phyloP scores from a whole-genome alignment of 2,797 vertebrate species.

The Anableps anableps region DNA sequence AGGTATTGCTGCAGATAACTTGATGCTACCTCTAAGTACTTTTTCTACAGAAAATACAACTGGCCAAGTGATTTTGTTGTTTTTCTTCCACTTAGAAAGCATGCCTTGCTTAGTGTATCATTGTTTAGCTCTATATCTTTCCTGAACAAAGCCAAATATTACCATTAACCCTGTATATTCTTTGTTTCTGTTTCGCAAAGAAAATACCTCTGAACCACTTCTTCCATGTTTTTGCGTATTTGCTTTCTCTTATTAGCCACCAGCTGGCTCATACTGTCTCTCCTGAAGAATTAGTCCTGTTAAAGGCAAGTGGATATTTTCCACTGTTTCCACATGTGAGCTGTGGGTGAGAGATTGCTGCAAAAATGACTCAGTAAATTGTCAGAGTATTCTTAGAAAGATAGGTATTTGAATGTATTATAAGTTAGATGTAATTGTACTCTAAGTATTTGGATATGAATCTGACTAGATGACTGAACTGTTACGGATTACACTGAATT shows the following conservation, averaged over 20 bases:
- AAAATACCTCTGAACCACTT: too few species aligned
- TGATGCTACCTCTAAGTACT: neutral
- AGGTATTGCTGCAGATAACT: neutral
- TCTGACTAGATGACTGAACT: neutral
- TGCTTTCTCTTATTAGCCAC: too few species aligned
- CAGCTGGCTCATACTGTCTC: neutral
- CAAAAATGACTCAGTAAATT: neutral
- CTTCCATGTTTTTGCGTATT: too few species aligned
- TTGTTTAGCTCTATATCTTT: neutral
- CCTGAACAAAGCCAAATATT: neutral
- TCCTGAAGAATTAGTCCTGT: neutral
- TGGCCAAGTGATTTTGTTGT: neutral
- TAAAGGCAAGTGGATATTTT: neutral
- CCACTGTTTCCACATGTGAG: neutral
- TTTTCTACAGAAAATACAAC: neutral
- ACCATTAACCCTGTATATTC: neutral
- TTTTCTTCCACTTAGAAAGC: neutral
- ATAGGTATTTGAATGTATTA: neutral
- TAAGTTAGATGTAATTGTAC: neutral
- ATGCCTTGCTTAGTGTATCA: neutral
- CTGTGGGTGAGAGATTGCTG: neutral
- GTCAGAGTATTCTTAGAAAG: neutral
- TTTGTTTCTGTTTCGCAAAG: neutral
- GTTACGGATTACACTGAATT: neutral
- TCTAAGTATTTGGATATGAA: neutral